These are phyloP conservation scores for Archaeoteleia sp. DNA, from an alignment of 2,888 invertebrate genomes.

Conservation along the genomic window DNA sequence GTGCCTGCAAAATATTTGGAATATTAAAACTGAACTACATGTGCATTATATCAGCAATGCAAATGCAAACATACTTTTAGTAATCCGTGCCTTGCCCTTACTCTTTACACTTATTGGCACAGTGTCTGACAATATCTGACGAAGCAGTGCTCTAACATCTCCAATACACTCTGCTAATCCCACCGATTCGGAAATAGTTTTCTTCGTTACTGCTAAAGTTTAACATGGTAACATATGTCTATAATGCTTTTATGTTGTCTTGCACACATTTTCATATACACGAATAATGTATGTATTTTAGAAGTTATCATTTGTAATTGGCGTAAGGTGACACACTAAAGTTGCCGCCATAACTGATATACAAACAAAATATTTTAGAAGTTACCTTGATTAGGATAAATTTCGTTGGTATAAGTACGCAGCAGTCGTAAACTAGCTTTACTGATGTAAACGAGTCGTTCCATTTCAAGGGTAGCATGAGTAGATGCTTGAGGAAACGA, in stretches of 20 bases:
- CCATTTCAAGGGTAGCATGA: constrained; percentile 80
- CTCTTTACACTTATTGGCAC: constrained; percentile 74
- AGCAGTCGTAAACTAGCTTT: constrained; percentile 88
- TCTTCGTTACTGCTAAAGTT: constrained; percentile 70
- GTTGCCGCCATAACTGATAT: no score
- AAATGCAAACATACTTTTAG: constrained; percentile 57
- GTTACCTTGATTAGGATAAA: constrained; percentile 87
- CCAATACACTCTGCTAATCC: constrained; percentile 90
- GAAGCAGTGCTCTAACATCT: constrained; percentile 87
- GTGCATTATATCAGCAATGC: not conserved
- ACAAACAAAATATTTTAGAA: constrained; percentile 2
- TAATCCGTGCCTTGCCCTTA: constrained; percentile 65
- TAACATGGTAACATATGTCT: no score
- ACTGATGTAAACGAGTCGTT: constrained; percentile 90
- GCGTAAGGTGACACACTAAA: no score
- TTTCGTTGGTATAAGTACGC: constrained; percentile 91
- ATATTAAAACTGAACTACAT: no score
- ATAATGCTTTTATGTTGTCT: no score
- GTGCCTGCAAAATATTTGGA: constrained; percentile 18
- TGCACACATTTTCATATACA: no score
- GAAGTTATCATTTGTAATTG: no score
- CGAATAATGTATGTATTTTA: no score
- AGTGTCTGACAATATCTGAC: constrained; percentile 87
- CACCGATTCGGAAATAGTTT: constrained; percentile 81
- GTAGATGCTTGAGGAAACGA: constrained; percentile 77